phyloP scores from a whole-genome alignment of 2,797 vertebrate species.

The Hippocampus kuda region DNA sequence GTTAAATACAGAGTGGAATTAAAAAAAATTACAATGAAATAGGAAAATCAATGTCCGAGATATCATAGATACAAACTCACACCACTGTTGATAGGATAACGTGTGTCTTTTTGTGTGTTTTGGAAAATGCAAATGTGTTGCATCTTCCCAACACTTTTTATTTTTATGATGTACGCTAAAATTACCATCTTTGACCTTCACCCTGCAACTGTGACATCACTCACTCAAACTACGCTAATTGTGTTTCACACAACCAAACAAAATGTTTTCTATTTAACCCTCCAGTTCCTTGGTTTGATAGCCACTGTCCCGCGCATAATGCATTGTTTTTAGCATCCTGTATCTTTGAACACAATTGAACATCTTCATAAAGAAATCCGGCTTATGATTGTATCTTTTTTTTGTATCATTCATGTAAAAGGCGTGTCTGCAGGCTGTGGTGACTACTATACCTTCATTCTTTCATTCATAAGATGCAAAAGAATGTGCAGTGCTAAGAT shows the following conservation, averaged over 20 bases:
- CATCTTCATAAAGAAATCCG: slow-evolving; percentile 25
- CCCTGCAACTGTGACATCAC: slow-evolving; percentile 34
- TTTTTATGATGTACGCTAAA: slow-evolving; percentile 33
- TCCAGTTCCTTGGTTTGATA: slow-evolving; percentile 12
- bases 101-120: background rate
- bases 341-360: slow-evolving; percentile 35
- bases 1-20: background rate
- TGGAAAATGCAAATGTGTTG: background rate
- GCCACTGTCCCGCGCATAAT: slow-evolving; percentile 5
- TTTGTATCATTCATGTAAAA: slow-evolving; percentile 3
- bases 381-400: slow-evolving; percentile 59
- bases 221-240: slow-evolving; percentile 21
- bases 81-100: slow-evolving; percentile 12
- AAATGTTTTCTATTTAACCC: slow-evolving; percentile 14
- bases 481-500: slow-evolving; percentile 14
- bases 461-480: slow-evolving; percentile 11
- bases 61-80: slow-evolving; percentile 11
- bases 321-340: slow-evolving; percentile 25
- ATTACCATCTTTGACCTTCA: background rate
- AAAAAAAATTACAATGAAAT: background rate
- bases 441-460: slow-evolving; percentile 43
- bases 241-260: slow-evolving; percentile 14
- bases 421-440: slow-evolving; percentile 28
- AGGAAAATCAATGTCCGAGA: background rate
- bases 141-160: background rate